Percentiles rank a stretch among this genome's conserved stretches.
Evolutionary conservation across 2,888 invertebrate genomes (phyloP).

Genomic region (Apamea epomidion): DNA sequence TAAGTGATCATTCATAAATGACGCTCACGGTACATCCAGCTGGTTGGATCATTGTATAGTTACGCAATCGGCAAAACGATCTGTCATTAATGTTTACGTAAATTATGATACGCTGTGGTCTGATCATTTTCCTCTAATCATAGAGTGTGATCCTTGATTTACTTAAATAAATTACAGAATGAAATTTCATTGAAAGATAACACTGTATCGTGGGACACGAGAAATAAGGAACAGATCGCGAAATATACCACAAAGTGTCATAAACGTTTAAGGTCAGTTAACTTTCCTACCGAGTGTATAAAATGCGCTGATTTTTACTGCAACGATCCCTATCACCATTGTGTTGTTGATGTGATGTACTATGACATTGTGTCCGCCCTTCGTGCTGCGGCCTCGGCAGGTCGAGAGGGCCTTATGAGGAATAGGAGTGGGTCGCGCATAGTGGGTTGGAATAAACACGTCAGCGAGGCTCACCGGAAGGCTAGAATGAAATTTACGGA

Average conservation of each 20-base stretch:
- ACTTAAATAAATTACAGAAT: too few species aligned
- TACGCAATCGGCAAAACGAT: background rate
- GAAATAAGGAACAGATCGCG: too few species aligned
- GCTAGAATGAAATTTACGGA: background rate
- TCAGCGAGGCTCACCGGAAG: background rate
- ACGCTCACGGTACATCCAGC: background rate
- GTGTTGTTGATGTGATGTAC: background rate
- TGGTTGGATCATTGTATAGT: background rate
- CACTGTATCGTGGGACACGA: too few species aligned
- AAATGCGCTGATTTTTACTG: background rate
- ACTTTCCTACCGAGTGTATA: background rate
- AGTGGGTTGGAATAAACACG: background rate
- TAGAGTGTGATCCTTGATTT: too few species aligned
- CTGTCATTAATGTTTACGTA: background rate
- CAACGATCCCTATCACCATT: background rate
- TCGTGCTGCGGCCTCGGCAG: background rate
- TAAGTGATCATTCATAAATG: too few species aligned
- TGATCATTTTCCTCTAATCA: too few species aligned
- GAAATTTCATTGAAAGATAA: too few species aligned
- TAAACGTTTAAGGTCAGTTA: too few species aligned
- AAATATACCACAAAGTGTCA: too few species aligned
- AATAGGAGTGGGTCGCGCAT: background rate
- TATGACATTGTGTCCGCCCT: background rate
- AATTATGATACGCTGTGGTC: too few species aligned
- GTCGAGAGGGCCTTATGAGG: background rate